These are phyloP conservation scores for Melanotaenia trifasciata DNA, from an alignment of 2,797 vertebrate species.

Conservation along the genomic window DNA sequence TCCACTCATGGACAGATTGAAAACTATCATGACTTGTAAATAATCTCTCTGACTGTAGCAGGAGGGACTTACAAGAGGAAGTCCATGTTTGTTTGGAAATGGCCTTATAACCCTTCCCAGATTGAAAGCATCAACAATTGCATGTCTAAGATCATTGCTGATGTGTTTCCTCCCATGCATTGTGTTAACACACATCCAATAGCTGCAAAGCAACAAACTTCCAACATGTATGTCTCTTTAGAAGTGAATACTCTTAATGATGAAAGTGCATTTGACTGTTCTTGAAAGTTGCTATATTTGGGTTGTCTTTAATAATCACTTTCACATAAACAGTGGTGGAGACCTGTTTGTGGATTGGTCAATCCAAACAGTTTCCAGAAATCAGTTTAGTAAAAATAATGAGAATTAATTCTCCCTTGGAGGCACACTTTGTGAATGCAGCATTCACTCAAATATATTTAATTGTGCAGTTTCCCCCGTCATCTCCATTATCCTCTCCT, in stretches of 20 bases:
- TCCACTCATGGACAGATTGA: no score
- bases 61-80: no score
- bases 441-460: slow-evolving; percentile 73
- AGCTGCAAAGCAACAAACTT: neutral
- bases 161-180: no score
- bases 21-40: no score
- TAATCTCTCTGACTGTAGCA: no score
- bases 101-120: no score
- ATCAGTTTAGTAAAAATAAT: slow-evolving; percentile 15
- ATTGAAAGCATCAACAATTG: no score
- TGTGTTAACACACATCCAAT: no score
- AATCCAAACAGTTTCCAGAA: slow-evolving; percentile 69
- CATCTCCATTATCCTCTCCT: slow-evolving; percentile 72
- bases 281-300: slow-evolving; percentile 24
- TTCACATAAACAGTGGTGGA: slow-evolving; percentile 41
- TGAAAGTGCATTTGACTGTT: neutral
- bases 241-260: neutral
- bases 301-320: slow-evolving; percentile 16
- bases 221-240: neutral
- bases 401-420: slow-evolving; percentile 53
- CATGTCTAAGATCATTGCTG: no score
- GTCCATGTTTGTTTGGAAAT: no score
- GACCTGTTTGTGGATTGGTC: slow-evolving; percentile 57
- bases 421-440: slow-evolving; percentile 59
- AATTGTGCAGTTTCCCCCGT: slow-evolving; percentile 63